Base-by-base conservation (phyloP, 1,140 invertebrate genomes). In the Anastrepha obliqua region DNA sequence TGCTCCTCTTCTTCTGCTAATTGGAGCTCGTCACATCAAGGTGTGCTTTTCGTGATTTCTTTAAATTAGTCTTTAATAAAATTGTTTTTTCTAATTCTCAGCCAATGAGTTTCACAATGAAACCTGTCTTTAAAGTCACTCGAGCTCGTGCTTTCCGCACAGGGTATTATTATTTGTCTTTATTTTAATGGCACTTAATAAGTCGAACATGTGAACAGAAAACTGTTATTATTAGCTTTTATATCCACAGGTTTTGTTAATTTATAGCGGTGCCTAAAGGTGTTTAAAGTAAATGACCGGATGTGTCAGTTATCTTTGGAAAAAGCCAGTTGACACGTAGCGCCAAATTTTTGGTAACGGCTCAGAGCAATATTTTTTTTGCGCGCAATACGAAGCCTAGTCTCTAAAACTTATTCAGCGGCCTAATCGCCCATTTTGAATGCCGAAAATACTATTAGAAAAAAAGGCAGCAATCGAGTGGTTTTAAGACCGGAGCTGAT, bases 171-270 rank as follows among this genome's bases (percentile, higher is more conserved):
- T 67, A 67, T 67, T 67, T 64, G 62, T 64, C 62, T n/a, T 3
- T 64, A 20, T 20, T 67, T 67, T 67, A 67, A 67, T 67, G 39
- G 39, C 9, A 67, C 39, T 67, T 67, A 67, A 67, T 42, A 64
- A 20, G n/a, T 20, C 17, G 59, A 13, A 0, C 17, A 29, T 67
- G n/a, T 39, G 29, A 39, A 29, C 39, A 42, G 11, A 39, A 11
- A n/a, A 67, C 9, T 67, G 39, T 67, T 67, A 8, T 58, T 58
- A 67, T 15, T 67, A 67, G 11, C 29, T 13, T 64, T 62, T 64
- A 64, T 64, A 20, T n/a, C 0, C 3, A 29, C 7, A 15, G 17
- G 17, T 64, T 67, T 42, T 42, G 65, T 3, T 42, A 3, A 2
- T 42, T 20, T 65, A 6, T 8, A 29, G 0, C 60, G 17, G 13